Evolutionary conservation across 2,113 vertebrate genomes (phyloP).

Genomic region (Larimichthys polyactis): DNA sequence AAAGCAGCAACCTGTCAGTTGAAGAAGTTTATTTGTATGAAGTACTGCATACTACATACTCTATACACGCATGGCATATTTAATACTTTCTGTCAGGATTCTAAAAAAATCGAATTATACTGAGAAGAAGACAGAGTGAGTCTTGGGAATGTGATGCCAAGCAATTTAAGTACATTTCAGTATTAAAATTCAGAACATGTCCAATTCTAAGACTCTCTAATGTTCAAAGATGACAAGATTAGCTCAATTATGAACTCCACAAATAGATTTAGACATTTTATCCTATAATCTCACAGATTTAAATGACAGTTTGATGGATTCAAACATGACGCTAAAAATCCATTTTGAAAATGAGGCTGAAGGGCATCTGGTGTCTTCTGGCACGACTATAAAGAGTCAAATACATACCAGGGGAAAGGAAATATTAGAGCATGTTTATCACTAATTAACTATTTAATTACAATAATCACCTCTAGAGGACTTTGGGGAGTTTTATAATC

Average conservation of each 20-base stretch:
- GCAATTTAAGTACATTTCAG: neutral
- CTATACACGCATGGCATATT: no score
- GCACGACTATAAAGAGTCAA: constrained; percentile 26
- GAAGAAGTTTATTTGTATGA: neutral
- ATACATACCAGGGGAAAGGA: constrained; percentile 12
- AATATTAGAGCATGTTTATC: constrained; percentile 26
- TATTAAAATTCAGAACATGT: constrained; percentile 24
- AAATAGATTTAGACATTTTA: neutral
- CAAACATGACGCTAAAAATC: neutral
- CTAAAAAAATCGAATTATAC: neutral
- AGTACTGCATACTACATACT: neutral
- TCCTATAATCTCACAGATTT: constrained; percentile 25
- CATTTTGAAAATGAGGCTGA: constrained; percentile 8
- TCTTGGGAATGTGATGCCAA: neutral
- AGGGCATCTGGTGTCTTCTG: constrained; percentile 16
- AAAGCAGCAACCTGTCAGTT: neutral
- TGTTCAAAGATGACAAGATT: constrained; percentile 8
- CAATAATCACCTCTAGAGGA: constrained; percentile 9
- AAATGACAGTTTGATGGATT: constrained; percentile 17
- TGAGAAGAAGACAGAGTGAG: neutral
- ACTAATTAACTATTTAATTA: constrained; percentile 32
- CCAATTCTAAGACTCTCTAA: neutral
- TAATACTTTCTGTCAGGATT: neutral
- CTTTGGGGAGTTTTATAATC: neutral
- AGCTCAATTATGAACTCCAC: neutral